Evolutionary conservation across 1,140 invertebrate species (phyloP).

Genomic region (Arion vulgaris): DNA sequence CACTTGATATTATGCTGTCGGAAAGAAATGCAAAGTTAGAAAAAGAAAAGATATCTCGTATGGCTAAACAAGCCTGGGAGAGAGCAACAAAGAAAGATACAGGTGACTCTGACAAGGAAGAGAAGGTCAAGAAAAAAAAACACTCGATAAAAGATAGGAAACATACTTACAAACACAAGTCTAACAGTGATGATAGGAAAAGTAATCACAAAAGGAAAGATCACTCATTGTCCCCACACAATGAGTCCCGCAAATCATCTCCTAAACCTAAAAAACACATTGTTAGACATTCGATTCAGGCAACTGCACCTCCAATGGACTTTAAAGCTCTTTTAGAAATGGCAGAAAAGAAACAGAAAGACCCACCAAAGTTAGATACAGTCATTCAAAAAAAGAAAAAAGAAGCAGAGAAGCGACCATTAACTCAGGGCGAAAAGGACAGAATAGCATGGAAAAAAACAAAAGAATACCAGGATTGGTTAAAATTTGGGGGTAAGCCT

Average conservation of each 20-base stretch:
- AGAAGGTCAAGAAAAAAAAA: slow-evolving; percentile 4
- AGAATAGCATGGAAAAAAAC: slow-evolving; percentile 30
- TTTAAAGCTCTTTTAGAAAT: slow-evolving; percentile 39
- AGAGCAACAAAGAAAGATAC: slow-evolving; percentile 34
- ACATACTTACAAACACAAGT: background rate
- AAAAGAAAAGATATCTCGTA: slow-evolving; percentile 34
- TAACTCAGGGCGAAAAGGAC: slow-evolving; percentile 39
- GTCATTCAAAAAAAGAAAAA: slow-evolving; percentile 35
- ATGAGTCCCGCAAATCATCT: background rate
- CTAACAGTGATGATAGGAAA: background rate
- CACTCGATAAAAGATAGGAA: background rate
- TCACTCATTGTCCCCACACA: background rate
- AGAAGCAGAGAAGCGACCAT: slow-evolving; percentile 15
- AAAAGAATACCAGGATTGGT: slow-evolving; percentile 34
- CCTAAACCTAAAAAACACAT: background rate
- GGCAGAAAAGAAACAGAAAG: slow-evolving; percentile 32
- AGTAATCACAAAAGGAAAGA: slow-evolving; percentile 5
- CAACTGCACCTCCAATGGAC: slow-evolving; percentile 30
- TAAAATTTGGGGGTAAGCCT: slow-evolving; percentile 26
- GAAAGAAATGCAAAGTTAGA: slow-evolving; percentile 33
- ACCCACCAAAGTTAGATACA: slow-evolving; percentile 1
- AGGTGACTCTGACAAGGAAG: slow-evolving; percentile 4
- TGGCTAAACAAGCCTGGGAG: slow-evolving; percentile 41
- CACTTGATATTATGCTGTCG: slow-evolving; percentile 33
- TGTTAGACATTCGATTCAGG: background rate